These are phyloP conservation scores for Cryptophagus acutangulus DNA, from an alignment of 2,888 invertebrate genomes.

Conservation along the genomic window DNA sequence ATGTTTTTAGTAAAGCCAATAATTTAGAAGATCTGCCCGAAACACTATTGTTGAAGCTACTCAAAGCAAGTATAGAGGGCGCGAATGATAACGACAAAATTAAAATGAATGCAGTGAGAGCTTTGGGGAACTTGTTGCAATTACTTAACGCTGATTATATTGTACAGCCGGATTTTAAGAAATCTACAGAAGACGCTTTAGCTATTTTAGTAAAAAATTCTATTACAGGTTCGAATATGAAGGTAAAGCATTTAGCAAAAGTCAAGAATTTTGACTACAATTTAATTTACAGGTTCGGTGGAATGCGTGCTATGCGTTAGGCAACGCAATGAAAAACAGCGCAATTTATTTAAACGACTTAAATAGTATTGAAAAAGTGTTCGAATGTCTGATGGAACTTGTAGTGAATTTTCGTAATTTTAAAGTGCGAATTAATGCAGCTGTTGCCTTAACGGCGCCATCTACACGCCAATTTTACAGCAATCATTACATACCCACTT, in stretches of 20 bases:
- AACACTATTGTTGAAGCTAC: slow-evolving; percentile 62
- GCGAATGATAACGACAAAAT: slow-evolving; percentile 61
- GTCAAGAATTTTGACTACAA: neutral
- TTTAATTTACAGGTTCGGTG: slow-evolving; percentile 62
- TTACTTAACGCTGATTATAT: slow-evolving; percentile 55
- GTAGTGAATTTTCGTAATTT: slow-evolving; percentile 74
- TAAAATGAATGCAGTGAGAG: slow-evolving; percentile 73
- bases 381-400: slow-evolving; percentile 60
- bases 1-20: neutral
- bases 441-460: slow-evolving; percentile 67
- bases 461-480: slow-evolving; percentile 60
- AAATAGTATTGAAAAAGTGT: slow-evolving; percentile 31
- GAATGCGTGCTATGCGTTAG: slow-evolving; percentile 88
- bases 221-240: slow-evolving; percentile 68
- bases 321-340: slow-evolving; percentile 68
- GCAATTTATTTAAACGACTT: slow-evolving; percentile 42
- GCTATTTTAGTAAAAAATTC: slow-evolving; percentile 65
- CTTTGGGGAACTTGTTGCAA: slow-evolving; percentile 73
- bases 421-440: slow-evolving; percentile 86
- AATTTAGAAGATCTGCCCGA: slow-evolving; percentile 57
- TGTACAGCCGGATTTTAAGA: slow-evolving; percentile 50
- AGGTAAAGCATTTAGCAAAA: slow-evolving; percentile 57
- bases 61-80: slow-evolving; percentile 60
- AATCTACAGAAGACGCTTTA: slow-evolving; percentile 57
- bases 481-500: slow-evolving; percentile 56